Conservation (phyloP, 2,888 invertebrate species). For the Sphaeridia pumilis region DNA sequence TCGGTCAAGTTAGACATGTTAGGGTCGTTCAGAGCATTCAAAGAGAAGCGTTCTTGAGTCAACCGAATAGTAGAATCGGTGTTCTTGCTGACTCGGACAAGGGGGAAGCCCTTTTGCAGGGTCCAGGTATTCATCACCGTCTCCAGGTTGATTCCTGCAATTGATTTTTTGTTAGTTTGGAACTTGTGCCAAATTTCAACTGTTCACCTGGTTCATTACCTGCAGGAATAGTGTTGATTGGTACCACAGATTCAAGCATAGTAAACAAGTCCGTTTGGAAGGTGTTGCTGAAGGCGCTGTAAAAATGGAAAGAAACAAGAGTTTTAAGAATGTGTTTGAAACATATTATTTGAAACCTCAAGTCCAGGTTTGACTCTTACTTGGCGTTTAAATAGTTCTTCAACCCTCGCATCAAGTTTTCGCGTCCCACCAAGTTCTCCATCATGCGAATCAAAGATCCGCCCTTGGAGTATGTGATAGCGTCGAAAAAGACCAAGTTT, state of each 20-base stretch:
- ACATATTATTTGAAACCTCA: too few relatives aligned
- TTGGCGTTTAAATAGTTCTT: background rate
- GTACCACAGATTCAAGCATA: background rate
- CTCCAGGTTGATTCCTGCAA: slow-evolving; percentile 31
- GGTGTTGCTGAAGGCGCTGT: slow-evolving; percentile 21
- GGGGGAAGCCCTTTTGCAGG: slow-evolving; percentile 28
- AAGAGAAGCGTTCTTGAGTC: slow-evolving; percentile 13
- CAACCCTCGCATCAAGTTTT: background rate
- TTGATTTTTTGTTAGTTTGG: too few relatives aligned
- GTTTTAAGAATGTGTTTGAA: too few relatives aligned
- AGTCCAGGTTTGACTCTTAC: slow-evolving; percentile 1
- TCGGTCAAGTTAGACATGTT: too few relatives aligned
- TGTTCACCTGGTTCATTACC: too few relatives aligned
- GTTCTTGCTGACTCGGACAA: slow-evolving; percentile 22
- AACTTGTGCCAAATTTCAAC: too few relatives aligned
- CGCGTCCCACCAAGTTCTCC: slow-evolving; percentile 8
- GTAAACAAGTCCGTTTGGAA: slow-evolving; percentile 29
- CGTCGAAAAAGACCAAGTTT: slow-evolving; percentile 45
- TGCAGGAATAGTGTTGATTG: background rate
- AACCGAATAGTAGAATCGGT: background rate
- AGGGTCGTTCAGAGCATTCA: too few relatives aligned
- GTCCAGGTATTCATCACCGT: slow-evolving; percentile 36
- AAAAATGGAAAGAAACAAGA: too few relatives aligned
- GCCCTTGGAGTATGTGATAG: slow-evolving; percentile 57
- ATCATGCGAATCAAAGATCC: slow-evolving; percentile 10